Evolutionary conservation across 2,113 vertebrate species (phyloP), one percentile per base, ranked within the genome.

Genomic region (Chamaetylas fuelleborni): DNA sequence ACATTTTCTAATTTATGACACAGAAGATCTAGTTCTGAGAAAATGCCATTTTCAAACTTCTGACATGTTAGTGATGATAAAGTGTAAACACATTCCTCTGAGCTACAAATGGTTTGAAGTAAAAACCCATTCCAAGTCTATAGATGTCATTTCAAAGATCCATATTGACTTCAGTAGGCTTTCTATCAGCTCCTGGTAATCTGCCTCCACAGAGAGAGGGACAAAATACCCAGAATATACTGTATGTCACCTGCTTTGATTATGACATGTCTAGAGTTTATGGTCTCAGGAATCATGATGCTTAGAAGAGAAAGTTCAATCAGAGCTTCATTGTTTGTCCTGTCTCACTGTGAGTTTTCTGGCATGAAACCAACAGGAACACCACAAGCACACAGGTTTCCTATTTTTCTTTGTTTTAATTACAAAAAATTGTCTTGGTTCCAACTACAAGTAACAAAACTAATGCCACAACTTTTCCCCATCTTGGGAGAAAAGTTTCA

Each of bases 111-210:
- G 6, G 33, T 86, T 88, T 90, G 92, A 93, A 92, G 80, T 28
- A 93, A 94, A 76, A 94, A 88, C 31, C 36, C 53, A 67, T 92
- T 93, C 77, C 82, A 81, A 71, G 33, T n/a, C 82, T 56, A 81
- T 12, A 78, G 69, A 74, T 78, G 60, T 90, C 8, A 22, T 90
- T 96, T 86, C 67, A 96, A 94, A 93, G 79, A 90, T 72, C 16
- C 1, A 1, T 64, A 83, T 77, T 81, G 72, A 94, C 64, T 83
- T 83, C 64, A 72, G 76, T 15, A 60, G 51, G 28, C 22, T 83
- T 94, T 92, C 67, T 80, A 31, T 86, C 85, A 81, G 64, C 26
- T 83, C 34, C 34, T 38, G 43, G 64, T 80, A 88, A 90, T 90
- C 88, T 64, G 40, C 67, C 23, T 19, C 18, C 53, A 53, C 64